Base-by-base conservation (phyloP, 2,113 vertebrate species). In the Plecturocebus donacophilus region DNA sequence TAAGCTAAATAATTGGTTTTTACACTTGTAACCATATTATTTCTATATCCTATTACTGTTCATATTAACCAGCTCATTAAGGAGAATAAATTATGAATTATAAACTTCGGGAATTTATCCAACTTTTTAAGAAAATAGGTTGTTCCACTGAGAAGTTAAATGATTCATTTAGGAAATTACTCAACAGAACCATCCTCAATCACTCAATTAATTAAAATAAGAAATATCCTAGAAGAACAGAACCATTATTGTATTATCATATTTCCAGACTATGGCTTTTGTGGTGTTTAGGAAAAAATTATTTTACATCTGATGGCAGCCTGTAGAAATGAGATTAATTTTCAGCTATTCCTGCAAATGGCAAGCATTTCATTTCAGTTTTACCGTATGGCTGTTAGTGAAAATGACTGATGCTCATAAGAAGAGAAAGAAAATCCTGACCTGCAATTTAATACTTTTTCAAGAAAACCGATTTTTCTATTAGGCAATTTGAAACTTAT, bases 161-260 rank as follows among this genome's bases (percentile, higher is more conserved):
- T 87, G 25, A 96, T 73, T 97, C 85, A 82, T 3, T 56, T 81
- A 84, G 17, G 45, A n/a, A 90, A 92, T 90, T 87, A 76, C 16
- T 13, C 40, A 90, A 68, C 11, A 91, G 94, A 93, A 79, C 27
- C 9, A 79, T 21, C 11, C 21, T 94, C 80, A 89, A 23, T 94
- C 75, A 49, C 10, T 21, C 9, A 85, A 92, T 79, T 94, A 95
- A 95, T 94, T 85, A 92, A 85, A 90, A 85, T 91, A 90, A 87
- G 92, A 87, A 52, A 12, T 70, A 88, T 38, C 10, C 61, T 91
- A 11, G 27, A 87, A 96, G 35, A 95, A 84, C 8, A 96, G 58
- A 96, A 45, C 27, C 30, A 45, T 92, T 25, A 96, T 61, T 82
- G 2, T 77, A 40, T 38, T 79, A 86, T 84, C n/a, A 17, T 84